phyloP scores from a whole-genome alignment of 2,797 vertebrate species.

The Enteromius fasciolatus region DNA sequence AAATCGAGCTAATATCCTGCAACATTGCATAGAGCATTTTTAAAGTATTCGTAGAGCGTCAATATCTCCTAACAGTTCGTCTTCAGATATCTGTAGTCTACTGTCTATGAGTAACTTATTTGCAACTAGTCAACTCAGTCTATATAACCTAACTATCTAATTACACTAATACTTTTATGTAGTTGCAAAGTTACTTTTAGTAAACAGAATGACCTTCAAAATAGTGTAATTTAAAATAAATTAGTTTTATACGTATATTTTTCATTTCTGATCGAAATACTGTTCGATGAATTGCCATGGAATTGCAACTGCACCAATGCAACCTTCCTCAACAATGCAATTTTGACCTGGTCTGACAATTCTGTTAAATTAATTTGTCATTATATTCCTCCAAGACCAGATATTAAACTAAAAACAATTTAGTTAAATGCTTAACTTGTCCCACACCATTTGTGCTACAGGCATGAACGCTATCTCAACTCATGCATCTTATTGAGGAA shows the following conservation, averaged over 20 bases:
- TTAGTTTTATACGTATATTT: neutral
- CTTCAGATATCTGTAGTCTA: neutral
- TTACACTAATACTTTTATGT: neutral
- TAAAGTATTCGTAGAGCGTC: neutral
- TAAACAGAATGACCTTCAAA: neutral
- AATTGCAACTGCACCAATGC: neutral
- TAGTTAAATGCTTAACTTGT: slow-evolving; percentile 5
- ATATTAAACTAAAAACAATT: neutral
- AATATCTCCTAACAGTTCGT: neutral
- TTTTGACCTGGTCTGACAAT: neutral
- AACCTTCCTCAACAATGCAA: neutral
- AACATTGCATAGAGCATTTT: too few species aligned
- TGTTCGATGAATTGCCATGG: too few species aligned
- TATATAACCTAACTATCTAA: neutral
- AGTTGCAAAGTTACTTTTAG: neutral
- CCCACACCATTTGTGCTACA: neutral
- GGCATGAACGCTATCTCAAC: neutral
- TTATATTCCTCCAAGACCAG: neutral
- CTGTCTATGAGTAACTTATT: neutral
- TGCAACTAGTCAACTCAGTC: neutral
- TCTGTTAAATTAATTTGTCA: neutral
- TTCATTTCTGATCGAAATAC: too few species aligned
- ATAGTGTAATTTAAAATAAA: neutral
- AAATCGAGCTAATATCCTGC: too few species aligned
- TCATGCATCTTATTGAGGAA: neutral